A percentile compares a stretch with the other conserved stretches of the same genome.
phyloP scores from a whole-genome alignment of 2,113 vertebrate genomes.

The Baryphthengus martii region DNA sequence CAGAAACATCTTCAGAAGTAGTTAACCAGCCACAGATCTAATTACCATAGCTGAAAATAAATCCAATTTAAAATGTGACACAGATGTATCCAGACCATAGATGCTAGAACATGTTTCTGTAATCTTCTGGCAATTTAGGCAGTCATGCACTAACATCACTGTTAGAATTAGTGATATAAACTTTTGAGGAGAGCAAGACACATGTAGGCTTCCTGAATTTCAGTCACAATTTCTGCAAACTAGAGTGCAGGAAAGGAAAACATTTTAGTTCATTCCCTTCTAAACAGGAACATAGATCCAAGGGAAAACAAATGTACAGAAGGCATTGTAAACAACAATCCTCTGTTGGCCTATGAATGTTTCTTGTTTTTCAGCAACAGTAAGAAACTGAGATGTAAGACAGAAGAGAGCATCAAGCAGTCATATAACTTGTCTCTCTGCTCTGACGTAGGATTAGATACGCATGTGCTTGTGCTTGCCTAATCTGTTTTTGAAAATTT shows the following conservation, averaged over 20 bases:
- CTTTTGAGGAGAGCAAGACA: background rate
- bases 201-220: background rate
- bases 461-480: background rate
- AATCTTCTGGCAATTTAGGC: background rate
- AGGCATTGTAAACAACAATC: background rate
- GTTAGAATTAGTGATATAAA: background rate
- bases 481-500: background rate
- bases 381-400: background rate
- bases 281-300: background rate
- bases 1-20: constrained; percentile 33
- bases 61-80: constrained; percentile 29
- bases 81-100: background rate
- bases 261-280: background rate
- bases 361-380: background rate
- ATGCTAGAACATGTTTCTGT: background rate
- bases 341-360: background rate
- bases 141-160: background rate
- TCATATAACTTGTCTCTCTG: background rate
- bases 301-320: background rate
- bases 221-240: background rate
- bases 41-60: constrained; percentile 31
- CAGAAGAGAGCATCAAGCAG: background rate
- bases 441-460: background rate
- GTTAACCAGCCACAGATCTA: constrained; percentile 1
- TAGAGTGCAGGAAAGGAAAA: background rate